Percentiles rank a stretch among this genome's conserved stretches.
phyloP scores from a whole-genome alignment of 2,797 vertebrate genomes.

The Chaunax sp. region DNA sequence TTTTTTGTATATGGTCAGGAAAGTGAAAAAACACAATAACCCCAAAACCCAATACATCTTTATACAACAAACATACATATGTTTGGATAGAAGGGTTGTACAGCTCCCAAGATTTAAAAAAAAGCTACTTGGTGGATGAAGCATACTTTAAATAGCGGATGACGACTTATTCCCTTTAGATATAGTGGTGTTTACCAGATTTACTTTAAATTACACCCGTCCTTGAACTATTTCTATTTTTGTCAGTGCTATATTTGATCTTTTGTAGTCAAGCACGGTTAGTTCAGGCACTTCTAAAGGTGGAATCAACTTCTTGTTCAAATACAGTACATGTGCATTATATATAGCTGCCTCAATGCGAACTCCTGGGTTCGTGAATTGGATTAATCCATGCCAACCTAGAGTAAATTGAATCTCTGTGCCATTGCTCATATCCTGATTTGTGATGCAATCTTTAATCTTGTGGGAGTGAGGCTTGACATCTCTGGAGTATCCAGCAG shows the following conservation, averaged over 20 bases:
- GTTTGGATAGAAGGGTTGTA: not conserved
- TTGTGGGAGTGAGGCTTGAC: conserved; percentile 65
- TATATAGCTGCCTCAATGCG: conserved; percentile 53
- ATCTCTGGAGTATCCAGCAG: conserved; percentile 62
- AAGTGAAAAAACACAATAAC: no score
- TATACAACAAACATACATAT: not conserved
- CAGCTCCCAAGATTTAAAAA: conserved; percentile 7
- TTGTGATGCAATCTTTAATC: conserved; percentile 75
- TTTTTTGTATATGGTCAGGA: no score
- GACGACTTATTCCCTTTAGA: conserved; percentile 34
- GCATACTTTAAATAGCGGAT: conserved; percentile 7
- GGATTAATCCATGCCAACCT: conserved; percentile 66
- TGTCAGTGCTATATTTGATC: conserved; percentile 48
- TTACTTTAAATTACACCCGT: conserved; percentile 24
- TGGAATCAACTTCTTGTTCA: conserved; percentile 45
- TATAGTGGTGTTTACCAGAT: conserved; percentile 29
- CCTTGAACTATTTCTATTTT: conserved; percentile 41
- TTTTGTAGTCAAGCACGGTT: conserved; percentile 61
- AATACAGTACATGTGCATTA: no score
- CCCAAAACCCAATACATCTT: no score
- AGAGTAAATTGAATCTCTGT: conserved; percentile 57
- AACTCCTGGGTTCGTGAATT: conserved; percentile 63
- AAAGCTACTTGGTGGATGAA: conserved; percentile 5
- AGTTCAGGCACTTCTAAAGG: conserved; percentile 50
- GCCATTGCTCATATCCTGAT: conserved; percentile 60